Conservation (phyloP, 1,140 invertebrate species). For the Galendromus occidentalis region DNA sequence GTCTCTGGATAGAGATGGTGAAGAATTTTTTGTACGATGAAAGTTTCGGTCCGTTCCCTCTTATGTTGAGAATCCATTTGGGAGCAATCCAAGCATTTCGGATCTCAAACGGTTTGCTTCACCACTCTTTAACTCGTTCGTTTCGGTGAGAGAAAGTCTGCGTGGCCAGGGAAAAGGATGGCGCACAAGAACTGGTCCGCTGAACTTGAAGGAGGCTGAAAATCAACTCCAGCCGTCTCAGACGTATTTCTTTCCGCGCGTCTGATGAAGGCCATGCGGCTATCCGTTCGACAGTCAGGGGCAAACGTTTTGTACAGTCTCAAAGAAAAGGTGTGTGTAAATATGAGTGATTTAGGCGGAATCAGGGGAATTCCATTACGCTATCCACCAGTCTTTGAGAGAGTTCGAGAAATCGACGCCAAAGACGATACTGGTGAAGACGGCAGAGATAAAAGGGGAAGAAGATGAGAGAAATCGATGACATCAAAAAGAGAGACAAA, state of each 20-base stretch:
- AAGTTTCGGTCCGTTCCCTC: neutral
- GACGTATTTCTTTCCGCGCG: neutral
- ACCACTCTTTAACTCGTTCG: neutral
- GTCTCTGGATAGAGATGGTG: too few species aligned
- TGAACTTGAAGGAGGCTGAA: neutral
- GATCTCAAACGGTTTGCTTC: neutral
- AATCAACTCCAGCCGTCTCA: neutral
- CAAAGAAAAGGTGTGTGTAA: conserved; percentile 11
- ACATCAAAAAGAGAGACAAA: too few species aligned
- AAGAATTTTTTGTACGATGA: neutral
- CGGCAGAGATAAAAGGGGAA: too few species aligned
- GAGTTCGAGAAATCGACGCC: too few species aligned
- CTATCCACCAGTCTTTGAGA: too few species aligned
- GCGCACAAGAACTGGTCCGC: neutral
- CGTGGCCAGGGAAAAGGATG: neutral
- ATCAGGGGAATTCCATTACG: too few species aligned
- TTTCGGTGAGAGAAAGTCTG: neutral
- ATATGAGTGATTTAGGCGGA: neutral
- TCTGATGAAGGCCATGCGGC: neutral
- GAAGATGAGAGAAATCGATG: too few species aligned
- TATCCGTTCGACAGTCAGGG: neutral
- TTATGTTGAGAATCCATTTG: neutral
- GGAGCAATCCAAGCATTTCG: neutral
- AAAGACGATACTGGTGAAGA: too few species aligned
- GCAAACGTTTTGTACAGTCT: conserved; percentile 9